phyloP scores from a whole-genome alignment of 2,797 vertebrate genomes.

The Pipistrellus nathusii region DNA sequence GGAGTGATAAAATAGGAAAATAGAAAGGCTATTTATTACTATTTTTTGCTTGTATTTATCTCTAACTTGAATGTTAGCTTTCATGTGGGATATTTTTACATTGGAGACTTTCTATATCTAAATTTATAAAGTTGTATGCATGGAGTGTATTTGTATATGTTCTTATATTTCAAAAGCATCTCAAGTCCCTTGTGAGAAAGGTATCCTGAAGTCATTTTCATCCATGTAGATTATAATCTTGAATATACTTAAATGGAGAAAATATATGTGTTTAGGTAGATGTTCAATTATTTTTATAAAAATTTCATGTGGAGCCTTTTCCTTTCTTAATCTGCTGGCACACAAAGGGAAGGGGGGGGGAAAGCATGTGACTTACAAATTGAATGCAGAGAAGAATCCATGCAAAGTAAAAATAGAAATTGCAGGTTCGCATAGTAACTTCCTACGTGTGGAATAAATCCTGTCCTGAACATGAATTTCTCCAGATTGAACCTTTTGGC shows the following conservation, averaged over 20 bases:
- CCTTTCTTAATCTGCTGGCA: slow-evolving; percentile 5
- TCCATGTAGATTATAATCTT: not conserved
- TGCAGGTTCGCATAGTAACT: not conserved
- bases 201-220: not conserved
- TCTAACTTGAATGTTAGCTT: slow-evolving; percentile 17
- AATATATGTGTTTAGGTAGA: not conserved
- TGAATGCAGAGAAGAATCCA: not conserved
- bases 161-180: slow-evolving; percentile 32
- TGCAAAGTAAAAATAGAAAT: not conserved
- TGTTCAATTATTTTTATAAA: slow-evolving; percentile 54
- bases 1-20: slow-evolving; percentile 12
- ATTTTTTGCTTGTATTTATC: slow-evolving; percentile 25
- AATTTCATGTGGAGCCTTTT: slow-evolving; percentile 35
- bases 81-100: slow-evolving; percentile 21
- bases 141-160: not conserved
- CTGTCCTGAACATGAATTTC: not conserved
- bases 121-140: not conserved
- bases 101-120: not conserved
- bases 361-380: not conserved
- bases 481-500: not conserved
- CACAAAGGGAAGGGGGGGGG: not conserved
- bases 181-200: not conserved
- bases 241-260: slow-evolving; percentile 52
- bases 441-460: not conserved
- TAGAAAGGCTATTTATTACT: not conserved